Evolutionary conservation across 2,113 vertebrate genomes (phyloP), one percentile per base, ranked within the genome.

Genomic region (Leptobrachium ailaonicum): DNA sequence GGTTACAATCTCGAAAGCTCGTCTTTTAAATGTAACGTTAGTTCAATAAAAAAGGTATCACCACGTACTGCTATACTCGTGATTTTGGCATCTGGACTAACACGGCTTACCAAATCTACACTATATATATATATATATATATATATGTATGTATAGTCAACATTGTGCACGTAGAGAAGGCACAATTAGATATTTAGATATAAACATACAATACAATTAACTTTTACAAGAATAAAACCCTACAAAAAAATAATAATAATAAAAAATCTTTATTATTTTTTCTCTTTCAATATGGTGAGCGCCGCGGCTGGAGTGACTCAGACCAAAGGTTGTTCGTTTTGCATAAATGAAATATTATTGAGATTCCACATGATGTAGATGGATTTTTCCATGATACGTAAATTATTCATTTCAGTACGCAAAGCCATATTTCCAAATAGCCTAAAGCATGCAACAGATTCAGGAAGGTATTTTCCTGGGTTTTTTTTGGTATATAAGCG

Each of bases 201-300:
- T 78, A 78, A 78, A 47, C 43, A 78, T 20, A 78, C 50, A 78
- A 42, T n/a, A 67, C 43, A 69, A 70, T 41, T 67, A 70, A 54
- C 66, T 67, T 41, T 58, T 40, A 54, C 56, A 9, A 63, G 41
- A 56, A 71, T 54, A 50, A 32, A 32, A 6, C 41, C 54, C 3
- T 41, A 76, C 56, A 78, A 78, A 70, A 71, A 7, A 71, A 41
- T 50, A 56, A 42, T 56, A 53, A 56, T 54, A 64, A 72, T 53
- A 43, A 11, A 62, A 75, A 32, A 41, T 6, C 4, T 66, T 77
- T 44, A 60, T 12, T 60, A 12, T 60, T 1, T 60, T 50, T 71
- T 47, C 45, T 40, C 42, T 50, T 20, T 42, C 32, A 45, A 66
- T 67, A 67, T 76, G 75, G 6, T 42, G 75, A 62, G 47, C 45